Percentiles rank a stretch among this genome's conserved stretches.
Conservation (phyloP, 2,113 vertebrate species). For the Tautogolabrus adspersus region DNA sequence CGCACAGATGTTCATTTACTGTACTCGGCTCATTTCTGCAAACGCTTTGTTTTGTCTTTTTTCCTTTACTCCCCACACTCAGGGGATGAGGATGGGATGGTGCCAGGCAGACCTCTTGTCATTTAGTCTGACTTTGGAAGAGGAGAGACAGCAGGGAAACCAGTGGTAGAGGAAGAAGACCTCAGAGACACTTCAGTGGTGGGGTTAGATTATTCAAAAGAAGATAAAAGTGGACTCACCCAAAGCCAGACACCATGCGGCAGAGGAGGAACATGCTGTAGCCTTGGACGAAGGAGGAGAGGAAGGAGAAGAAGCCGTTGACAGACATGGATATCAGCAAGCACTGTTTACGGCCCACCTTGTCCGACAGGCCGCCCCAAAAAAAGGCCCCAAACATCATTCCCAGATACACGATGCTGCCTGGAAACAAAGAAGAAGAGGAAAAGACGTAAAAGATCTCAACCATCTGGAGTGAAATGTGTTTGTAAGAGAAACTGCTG, state of each 20-base stretch:
- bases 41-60: constrained; percentile 29
- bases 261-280: constrained; percentile 98
- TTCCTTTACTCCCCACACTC: neutral
- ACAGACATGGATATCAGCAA: constrained; percentile 97
- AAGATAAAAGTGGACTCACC: constrained; percentile 85
- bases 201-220: neutral
- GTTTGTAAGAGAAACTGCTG: constrained; percentile 7
- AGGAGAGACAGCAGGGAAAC: neutral
- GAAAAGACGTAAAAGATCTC: constrained; percentile 1
- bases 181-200: neutral
- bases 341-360: constrained; percentile 92
- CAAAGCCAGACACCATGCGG: constrained; percentile 96
- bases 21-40: constrained; percentile 35
- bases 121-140: constrained; percentile 37
- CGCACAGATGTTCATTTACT: constrained; percentile 50
- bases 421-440: constrained; percentile 78
- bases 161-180: neutral
- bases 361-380: constrained; percentile 98
- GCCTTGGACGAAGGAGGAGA: constrained; percentile 98
- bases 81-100: constrained; percentile 27
- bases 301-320: constrained; percentile 99
- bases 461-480: constrained; percentile 13
- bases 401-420: constrained; percentile 97
- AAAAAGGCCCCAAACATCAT: constrained; percentile 99
- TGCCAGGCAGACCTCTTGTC: constrained; percentile 33